These are phyloP conservation scores for Yponomeuta malinellus DNA, from an alignment of 2,888 invertebrate genomes.

Conservation along the genomic window DNA sequence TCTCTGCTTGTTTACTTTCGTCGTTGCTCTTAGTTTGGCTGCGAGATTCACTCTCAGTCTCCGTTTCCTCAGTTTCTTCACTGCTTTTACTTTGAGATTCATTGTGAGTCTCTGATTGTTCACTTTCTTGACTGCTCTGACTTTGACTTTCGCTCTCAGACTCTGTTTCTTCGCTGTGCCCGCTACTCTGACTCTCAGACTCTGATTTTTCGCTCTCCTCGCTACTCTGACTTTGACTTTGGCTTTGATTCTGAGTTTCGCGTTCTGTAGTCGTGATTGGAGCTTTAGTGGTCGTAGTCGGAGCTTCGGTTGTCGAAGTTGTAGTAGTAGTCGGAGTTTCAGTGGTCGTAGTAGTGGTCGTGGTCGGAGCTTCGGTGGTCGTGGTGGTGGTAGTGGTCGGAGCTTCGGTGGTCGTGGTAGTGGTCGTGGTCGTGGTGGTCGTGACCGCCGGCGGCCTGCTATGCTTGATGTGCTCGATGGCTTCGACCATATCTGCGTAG, in stretches of 20 bases:
- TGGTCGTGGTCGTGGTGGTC: constrained; percentile 16
- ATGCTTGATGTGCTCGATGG: constrained; percentile 21
- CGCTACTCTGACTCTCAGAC: background rate
- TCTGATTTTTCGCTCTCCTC: background rate
- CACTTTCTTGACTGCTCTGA: background rate
- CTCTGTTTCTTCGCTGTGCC: background rate
- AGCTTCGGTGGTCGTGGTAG: constrained; percentile 9
- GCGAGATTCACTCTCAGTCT: background rate
- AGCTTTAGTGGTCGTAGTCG: background rate
- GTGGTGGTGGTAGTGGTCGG: background rate
- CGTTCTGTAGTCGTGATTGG: background rate
- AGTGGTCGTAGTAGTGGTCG: background rate
- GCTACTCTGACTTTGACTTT: background rate
- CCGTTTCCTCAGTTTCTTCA: background rate
- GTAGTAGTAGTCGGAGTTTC: background rate
- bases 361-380: background rate
- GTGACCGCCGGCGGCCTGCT: constrained; percentile 20
- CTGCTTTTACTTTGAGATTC: background rate
- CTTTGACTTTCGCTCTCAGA: background rate
- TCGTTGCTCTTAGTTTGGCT: background rate
- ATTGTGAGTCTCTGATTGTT: background rate
- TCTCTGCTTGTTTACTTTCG: no score
- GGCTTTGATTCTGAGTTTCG: background rate
- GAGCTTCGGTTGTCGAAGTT: background rate
- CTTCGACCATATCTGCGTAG: constrained; percentile 21